Evolutionary conservation across 2,113 vertebrate species (phyloP).

Genomic region (Puffinus mauretanicus): DNA sequence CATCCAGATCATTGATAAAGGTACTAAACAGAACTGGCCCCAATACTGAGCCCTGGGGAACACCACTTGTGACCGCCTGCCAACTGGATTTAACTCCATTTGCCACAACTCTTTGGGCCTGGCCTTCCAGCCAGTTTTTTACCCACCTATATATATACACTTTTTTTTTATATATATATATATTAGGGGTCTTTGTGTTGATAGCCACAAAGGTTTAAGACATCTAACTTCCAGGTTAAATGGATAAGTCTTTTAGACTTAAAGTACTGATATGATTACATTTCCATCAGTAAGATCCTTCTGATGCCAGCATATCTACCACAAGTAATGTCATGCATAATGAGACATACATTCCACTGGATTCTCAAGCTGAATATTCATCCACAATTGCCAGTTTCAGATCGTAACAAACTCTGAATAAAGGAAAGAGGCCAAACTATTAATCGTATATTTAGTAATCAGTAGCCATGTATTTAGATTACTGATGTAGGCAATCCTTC

Average conservation of each 20-base stretch:
- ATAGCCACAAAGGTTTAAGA: not conserved
- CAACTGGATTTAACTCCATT: not conserved
- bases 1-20: not conserved
- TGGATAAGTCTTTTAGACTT: not conserved
- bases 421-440: not conserved
- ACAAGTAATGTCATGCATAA: not conserved
- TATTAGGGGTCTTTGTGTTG: not conserved
- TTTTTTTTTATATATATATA: not conserved
- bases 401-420: not conserved
- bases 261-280: not conserved
- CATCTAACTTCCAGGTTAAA: not conserved
- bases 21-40: not conserved
- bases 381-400: not conserved
- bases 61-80: rapidly evolving
- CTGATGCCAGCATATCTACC: not conserved
- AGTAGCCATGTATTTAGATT: not conserved
- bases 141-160: not conserved
- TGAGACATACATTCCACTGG: not conserved
- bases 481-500: not conserved
- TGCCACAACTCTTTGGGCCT: not conserved
- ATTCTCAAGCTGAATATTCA: not conserved
- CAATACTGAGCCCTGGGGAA: too few relatives aligned
- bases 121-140: not conserved
- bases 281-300: not conserved
- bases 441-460: not conserved